Evolutionary conservation across 2,113 vertebrate genomes (phyloP).

Genomic region (Cephalopholis sonnerati): DNA sequence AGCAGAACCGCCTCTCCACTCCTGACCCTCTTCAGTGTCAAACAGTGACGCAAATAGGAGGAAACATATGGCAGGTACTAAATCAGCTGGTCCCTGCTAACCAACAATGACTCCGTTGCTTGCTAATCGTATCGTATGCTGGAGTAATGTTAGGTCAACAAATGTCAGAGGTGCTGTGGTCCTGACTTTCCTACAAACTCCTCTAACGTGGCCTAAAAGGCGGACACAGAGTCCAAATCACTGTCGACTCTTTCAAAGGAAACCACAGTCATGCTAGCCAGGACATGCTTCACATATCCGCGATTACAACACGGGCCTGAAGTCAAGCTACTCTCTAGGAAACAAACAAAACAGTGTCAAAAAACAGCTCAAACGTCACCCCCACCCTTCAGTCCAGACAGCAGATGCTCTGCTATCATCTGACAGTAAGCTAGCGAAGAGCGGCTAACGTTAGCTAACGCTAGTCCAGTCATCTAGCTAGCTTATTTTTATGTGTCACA

Average conservation of each 20-base stretch:
- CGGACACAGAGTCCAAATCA: not conserved
- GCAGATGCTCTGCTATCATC: constrained; percentile 32
- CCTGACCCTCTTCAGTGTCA: constrained; percentile 54
- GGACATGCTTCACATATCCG: not conserved
- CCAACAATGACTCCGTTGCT: not conserved
- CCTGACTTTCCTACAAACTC: not conserved
- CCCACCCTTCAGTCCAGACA: constrained; percentile 15
- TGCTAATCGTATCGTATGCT: constrained; percentile 10
- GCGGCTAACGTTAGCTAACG: not conserved
- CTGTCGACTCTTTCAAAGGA: not conserved
- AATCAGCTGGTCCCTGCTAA: constrained; percentile 39
- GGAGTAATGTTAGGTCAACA: not conserved
- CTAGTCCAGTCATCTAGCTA: not conserved
- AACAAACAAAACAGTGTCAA: constrained; percentile 9
- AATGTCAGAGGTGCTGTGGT: not conserved
- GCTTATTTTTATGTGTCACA: not conserved
- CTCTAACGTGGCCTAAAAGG: not conserved
- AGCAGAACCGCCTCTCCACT: constrained; percentile 26
- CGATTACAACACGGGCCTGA: not conserved
- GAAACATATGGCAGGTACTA: constrained; percentile 65
- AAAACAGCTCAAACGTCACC: not conserved
- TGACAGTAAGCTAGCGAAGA: constrained; percentile 11
- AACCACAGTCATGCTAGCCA: not conserved
- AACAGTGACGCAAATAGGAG: constrained; percentile 68
- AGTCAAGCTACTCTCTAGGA: not conserved